phyloP scores from a whole-genome alignment of 2,113 vertebrate genomes.

The Passer montanus region DNA sequence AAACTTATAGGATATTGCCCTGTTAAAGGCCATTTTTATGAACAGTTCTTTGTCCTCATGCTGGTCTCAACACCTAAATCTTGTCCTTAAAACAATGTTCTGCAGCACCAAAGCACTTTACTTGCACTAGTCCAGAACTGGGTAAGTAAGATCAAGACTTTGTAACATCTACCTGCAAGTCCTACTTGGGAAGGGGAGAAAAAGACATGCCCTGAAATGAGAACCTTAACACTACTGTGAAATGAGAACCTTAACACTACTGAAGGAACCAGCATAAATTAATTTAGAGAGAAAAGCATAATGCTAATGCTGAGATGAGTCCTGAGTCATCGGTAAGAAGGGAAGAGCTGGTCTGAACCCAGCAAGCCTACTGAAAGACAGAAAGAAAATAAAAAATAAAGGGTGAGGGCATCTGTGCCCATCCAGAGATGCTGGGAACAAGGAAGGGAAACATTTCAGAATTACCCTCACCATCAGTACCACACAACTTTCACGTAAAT shows the following conservation, averaged over 20 bases:
- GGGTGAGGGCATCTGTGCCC: not conserved
- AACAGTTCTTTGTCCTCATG: not conserved
- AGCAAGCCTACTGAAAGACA: not conserved
- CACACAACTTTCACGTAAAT: not conserved
- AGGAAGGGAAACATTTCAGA: not conserved
- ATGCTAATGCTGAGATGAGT: not conserved
- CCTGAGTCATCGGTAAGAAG: not conserved
- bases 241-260: not conserved
- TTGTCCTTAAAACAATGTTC: not conserved
- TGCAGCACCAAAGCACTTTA: not conserved
- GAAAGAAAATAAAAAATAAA: not conserved
- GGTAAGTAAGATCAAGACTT: not conserved
- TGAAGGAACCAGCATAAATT: not conserved
- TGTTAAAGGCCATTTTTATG: not conserved
- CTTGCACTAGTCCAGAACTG: not conserved
- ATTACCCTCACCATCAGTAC: not conserved
- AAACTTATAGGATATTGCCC: not conserved
- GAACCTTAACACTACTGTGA: not conserved
- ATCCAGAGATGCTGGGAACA: not conserved
- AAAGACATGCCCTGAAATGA: not conserved
- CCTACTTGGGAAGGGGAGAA: not conserved
- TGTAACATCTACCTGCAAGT: not conserved
- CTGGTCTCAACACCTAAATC: not conserved
- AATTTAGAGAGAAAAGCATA: not conserved
- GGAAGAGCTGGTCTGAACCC: not conserved